Evolutionary conservation across 2,113 vertebrate species (phyloP).

Genomic region (Bubalus kerabau): DNA sequence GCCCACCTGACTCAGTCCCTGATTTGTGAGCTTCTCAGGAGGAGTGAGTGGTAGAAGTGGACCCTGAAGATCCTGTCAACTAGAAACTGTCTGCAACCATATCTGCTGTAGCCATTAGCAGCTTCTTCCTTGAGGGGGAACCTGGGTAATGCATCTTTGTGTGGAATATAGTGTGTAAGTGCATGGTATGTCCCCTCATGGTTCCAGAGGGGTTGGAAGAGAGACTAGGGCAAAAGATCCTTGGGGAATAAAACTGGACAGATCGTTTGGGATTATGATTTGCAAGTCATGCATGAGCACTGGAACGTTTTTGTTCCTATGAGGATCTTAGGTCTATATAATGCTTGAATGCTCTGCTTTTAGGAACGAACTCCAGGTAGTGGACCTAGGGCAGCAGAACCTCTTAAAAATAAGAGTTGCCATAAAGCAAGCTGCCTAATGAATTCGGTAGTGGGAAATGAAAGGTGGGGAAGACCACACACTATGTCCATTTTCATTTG

Average conservation of each 20-base stretch:
- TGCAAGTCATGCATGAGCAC: neutral
- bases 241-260: neutral
- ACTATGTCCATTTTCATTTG: neutral
- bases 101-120: neutral
- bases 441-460: neutral
- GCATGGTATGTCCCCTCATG: accelerated
- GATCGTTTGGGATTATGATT: neutral
- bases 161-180: neutral
- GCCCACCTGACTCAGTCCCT: neutral
- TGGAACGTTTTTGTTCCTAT: neutral
- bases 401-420: neutral
- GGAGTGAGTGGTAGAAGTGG: neutral
- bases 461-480: neutral
- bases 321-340: neutral
- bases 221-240: neutral
- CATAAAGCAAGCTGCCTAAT: neutral
- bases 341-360: neutral
- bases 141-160: neutral
- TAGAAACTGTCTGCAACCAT: neutral
- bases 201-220: neutral
- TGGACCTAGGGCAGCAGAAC: neutral
- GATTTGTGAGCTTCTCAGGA: neutral
- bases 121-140: neutral
- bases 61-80: neutral
- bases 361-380: neutral